Conservation (phyloP, 1,140 invertebrate genomes). For the Brachionus plicatilis region DNA sequence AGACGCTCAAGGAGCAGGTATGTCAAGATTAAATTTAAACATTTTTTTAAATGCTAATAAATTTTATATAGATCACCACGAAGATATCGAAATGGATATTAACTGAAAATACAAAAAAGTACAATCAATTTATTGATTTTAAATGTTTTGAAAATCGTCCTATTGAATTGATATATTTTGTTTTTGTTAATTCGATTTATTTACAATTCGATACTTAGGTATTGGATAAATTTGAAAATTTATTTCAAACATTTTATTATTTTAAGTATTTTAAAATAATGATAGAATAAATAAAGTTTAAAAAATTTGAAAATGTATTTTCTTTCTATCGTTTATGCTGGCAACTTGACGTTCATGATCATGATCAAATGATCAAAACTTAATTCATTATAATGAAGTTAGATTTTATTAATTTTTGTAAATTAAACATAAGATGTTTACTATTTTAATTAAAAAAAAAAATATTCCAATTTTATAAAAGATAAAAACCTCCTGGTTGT, state of each 20-base stretch:
- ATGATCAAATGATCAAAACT: too few species aligned
- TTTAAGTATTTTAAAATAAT: background rate
- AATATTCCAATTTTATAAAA: too few species aligned
- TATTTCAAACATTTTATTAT: background rate
- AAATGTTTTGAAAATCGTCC: background rate
- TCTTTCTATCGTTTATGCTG: background rate
- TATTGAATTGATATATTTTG: background rate
- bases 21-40: background rate
- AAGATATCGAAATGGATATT: background rate
- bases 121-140: background rate
- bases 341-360: too few species aligned
- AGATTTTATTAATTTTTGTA: too few species aligned
- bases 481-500: too few species aligned
- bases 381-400: too few species aligned
- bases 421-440: too few species aligned
- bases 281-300: background rate
- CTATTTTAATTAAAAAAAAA: too few species aligned
- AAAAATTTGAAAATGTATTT: background rate
- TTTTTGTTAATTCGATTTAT: background rate
- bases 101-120: background rate
- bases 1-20: slow-evolving; percentile 11
- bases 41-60: background rate
- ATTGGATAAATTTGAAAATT: background rate
- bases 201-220: background rate
- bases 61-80: background rate